Base-by-base conservation (phyloP, 2,797 vertebrate genomes). In the Cryptoprocta ferox region DNA sequence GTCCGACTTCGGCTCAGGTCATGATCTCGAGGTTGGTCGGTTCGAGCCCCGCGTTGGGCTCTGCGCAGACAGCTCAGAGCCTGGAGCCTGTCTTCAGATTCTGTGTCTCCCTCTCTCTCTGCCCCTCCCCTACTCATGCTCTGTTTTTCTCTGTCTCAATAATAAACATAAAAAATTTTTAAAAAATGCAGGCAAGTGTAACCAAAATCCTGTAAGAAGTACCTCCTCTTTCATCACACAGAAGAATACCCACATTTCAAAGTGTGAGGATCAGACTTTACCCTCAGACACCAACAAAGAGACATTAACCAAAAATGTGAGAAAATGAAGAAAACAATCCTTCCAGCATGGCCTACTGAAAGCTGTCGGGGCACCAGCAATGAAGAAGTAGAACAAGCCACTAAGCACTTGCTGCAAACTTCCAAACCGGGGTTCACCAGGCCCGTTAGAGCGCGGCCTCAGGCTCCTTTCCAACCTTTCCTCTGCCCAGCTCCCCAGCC, bases 321-420 rank as follows among this genome's bases (percentile, higher is more conserved):
- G 14, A 68, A 82, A 82, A 39, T 11, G 15, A 50, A 61, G 24
- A 45, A 21, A 26, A 87, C 39, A 39, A 63, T 4, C 70, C 37
- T 66, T 35, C 56, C n/a, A 26, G 37, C 10, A 30, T 7, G 6
- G 61, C 18, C 42, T 18, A 65, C 48, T 59, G 37, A 89, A 15
- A 53, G 21, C 15, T 9, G 2, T 32, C 28, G 50, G 56, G 56
- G 13, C 50, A 48, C 50, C 12, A 24, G 10, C 4, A 66, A 84
- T 12, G 2, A 24, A 15, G 18, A 26, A 48, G 45, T 10, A 53
- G 8, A 14, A 53, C 48, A 6, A 15, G 30, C 35, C 61, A 30
- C 53, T 1, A 24, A 39, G 45, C 1, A 9, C 1, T 1, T 0
- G 37, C 50, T 0, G 13, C 19, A 0, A 1, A 7, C 19, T 1